Base-by-base conservation (phyloP, 1,140 invertebrate genomes). In the Leptoteleia sp. region DNA sequence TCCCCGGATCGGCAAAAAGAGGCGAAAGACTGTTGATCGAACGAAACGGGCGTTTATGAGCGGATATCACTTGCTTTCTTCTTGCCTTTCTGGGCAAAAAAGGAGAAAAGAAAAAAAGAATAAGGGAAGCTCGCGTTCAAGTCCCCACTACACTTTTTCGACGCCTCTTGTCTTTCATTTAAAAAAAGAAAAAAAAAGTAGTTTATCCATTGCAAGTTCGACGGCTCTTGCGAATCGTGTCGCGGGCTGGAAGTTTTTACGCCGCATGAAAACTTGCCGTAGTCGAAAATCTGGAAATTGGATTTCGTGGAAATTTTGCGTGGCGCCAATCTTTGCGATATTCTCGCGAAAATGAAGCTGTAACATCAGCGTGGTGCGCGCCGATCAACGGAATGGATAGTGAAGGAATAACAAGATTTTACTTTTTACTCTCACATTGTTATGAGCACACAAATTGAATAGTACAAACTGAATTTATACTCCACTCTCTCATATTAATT, bases 201-300 rank as follows among this genome's bases (percentile, higher is more conserved):
- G 38, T 75, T 71, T 68, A 62, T 65, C 65, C 70, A 57, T 47
- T 70, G 64, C 43, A 62, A 73, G 68, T 72, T 73, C 48, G 62
- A 62, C 40, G 54, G 57, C 55, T 73, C 55, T 52, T 65, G 55
- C 55, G 64, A 76, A 68, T 55, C 72, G 64, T 9, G 61, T 79
- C 59, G 67, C 61, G 67, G 40, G 52, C 37, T 55, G 11, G 15
- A 73, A 71, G 31, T 73, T 79, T 79, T 61, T 67, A 59, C 62
- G 48, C 76, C 47, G 40, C 45, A 42, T 33, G 76, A 47, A 73
- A 79, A 78, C 40, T 73, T 79, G 55, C 8, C 64, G 43, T 64
- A 68, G 62, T 79, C 76, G 76, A 79, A 79, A 79, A 79, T 79
- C 70, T 79, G 64, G 57, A 73, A 79, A 73, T 79, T 79, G 76